Percentiles rank a stretch among this genome's conserved stretches.
Evolutionary conservation across 2,113 vertebrate species (phyloP).

Genomic region (Melanerpes aurifrons): DNA sequence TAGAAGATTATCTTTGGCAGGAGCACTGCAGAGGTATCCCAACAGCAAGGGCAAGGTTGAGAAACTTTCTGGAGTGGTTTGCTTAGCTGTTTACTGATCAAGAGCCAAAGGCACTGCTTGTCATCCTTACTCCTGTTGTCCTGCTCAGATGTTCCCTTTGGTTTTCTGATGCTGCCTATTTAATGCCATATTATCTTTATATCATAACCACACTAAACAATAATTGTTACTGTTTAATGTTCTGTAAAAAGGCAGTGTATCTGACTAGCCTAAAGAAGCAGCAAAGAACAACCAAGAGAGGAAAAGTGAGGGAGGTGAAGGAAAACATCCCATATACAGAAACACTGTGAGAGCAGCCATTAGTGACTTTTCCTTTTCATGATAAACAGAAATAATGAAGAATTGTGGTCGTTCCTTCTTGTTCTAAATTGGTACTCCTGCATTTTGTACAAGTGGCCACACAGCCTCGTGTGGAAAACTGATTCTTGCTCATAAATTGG

Average conservation of each 20-base stretch:
- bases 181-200: neutral
- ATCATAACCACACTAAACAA: neutral
- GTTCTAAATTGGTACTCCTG: neutral
- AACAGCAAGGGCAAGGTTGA: neutral
- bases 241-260: neutral
- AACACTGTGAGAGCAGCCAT: neutral
- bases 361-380: neutral
- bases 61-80: conserved; percentile 3
- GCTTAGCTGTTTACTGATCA: neutral
- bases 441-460: neutral
- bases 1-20: conserved; percentile 25
- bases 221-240: neutral
- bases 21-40: neutral
- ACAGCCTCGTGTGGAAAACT: neutral
- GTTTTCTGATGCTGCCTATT: neutral
- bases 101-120: neutral
- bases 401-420: neutral
- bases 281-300: neutral
- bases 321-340: neutral
- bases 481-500: neutral
- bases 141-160: neutral
- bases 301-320: neutral
- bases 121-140: neutral
- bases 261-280: neutral
- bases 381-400: neutral